Evolutionary conservation across 1,140 invertebrate species (phyloP).

Genomic region (Polypedilum pembai): DNA sequence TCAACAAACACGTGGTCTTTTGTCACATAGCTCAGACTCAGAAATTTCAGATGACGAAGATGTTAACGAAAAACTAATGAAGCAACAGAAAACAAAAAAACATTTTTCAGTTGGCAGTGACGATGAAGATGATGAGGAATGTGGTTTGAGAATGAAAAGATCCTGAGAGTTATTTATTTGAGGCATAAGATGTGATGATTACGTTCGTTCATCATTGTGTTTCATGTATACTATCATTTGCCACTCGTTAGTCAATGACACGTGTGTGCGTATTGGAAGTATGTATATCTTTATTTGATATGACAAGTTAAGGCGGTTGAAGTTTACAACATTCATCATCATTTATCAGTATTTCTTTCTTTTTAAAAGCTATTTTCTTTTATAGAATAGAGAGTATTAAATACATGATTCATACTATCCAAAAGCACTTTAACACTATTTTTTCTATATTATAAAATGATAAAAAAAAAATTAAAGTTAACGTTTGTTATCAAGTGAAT

Average conservation of each 20-base stretch:
- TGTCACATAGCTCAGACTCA: slow-evolving; percentile 7
- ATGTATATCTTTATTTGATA: neutral
- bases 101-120: neutral
- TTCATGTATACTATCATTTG: no score
- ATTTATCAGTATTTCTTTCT: slow-evolving; percentile 3
- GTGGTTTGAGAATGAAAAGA: neutral
- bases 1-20: neutral
- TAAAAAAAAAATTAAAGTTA: no score
- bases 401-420: no score
- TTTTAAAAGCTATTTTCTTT: no score
- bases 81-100: neutral
- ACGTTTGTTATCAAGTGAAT: no score
- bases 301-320: neutral
- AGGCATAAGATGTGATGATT: neutral
- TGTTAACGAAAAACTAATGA: neutral
- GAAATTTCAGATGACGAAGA: neutral
- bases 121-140: slow-evolving; percentile 1
- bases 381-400: no score
- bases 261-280: no score
- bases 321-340: neutral
- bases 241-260: no score
- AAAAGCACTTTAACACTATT: no score
- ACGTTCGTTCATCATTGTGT: neutral
- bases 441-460: no score
- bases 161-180: slow-evolving; percentile 18